A percentile compares a stretch with the other conserved stretches of the same genome.
Evolutionary conservation across 2,797 vertebrate genomes (phyloP).

Genomic region (Florisuga fusca): DNA sequence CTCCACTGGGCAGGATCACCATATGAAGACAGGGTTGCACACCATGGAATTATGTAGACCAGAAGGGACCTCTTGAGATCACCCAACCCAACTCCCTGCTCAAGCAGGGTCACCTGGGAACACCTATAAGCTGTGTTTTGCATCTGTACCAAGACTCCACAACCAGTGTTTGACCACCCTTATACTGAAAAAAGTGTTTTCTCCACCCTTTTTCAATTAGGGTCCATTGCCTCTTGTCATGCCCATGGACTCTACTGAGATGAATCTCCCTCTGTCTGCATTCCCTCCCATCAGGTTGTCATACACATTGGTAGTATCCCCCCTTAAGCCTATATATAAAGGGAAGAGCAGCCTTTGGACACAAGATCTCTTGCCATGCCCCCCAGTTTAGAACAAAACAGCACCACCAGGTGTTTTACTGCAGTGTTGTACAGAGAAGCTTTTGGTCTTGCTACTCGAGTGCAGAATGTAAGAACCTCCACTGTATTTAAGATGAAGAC

Average conservation of each 20-base stretch:
- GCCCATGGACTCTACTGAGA: neutral
- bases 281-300: neutral
- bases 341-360: neutral
- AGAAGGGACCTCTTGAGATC: neutral
- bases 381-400: neutral
- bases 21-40: fast-evolving
- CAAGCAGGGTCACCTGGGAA: neutral
- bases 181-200: neutral
- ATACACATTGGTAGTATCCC: fast-evolving
- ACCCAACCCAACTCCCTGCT: neutral
- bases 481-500: neutral
- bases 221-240: neutral
- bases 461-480: neutral
- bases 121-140: neutral
- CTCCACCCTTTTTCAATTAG: neutral
- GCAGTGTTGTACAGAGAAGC: neutral
- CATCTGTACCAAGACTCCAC: neutral
- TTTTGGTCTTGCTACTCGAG: neutral
- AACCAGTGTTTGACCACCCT: neutral
- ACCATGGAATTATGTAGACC: neutral
- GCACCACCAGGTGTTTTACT: neutral
- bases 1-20: neutral
- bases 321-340: neutral
- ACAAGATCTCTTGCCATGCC: fast-evolving
- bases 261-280: too few relatives aligned